Base-by-base conservation (phyloP, 2,888 invertebrate genomes). In the Copidosoma aretas region DNA sequence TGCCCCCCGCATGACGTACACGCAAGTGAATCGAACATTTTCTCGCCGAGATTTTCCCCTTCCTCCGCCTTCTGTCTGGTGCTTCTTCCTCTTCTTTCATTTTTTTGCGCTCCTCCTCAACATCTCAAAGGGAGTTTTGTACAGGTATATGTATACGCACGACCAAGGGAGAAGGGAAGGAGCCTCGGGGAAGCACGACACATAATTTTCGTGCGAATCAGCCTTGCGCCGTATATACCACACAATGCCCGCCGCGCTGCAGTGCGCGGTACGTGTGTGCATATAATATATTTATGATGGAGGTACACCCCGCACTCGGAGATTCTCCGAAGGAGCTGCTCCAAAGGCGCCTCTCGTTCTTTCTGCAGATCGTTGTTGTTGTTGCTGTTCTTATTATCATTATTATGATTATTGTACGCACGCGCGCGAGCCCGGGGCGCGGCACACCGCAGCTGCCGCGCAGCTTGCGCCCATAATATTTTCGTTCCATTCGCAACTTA, bases 131-230 rank as follows among this genome's bases (percentile, higher is more conserved):
- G 24, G 17, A 5, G 15, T 12, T 52, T 32, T 32, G 32, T n/a
- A n/a, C n/a, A n/a, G 32, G 32, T 32, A 32, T 53, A 19, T 51
- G 32, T n/a, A n/a, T 14, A 1, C 19, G 25, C 21, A 14, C 15
- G 21, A 51, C 15, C 41, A 8, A 10, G 41, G 41, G 41, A 8
- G 41, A 19, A n/a, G 51, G n/a, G 17, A 21, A 14, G 51, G 52
- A 5, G 43, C 17, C 46, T n/a, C 39, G 22, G 41, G 49, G 24
- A 56, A 49, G 49, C 39, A 39, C 46, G 67, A 46, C 53, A 46
- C 43, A 67, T 62, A 67, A 67, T 67, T 67, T 62, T 58, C 46
- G 53, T 43, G 66, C 43, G 61, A 67, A 67, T 67, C 60, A 17
- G 14, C 62, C 22, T 62, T 43, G 58, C 58, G 61, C 19, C 53